Base-by-base conservation (phyloP, 2,888 invertebrate species). In the Cantharis lateralis region DNA sequence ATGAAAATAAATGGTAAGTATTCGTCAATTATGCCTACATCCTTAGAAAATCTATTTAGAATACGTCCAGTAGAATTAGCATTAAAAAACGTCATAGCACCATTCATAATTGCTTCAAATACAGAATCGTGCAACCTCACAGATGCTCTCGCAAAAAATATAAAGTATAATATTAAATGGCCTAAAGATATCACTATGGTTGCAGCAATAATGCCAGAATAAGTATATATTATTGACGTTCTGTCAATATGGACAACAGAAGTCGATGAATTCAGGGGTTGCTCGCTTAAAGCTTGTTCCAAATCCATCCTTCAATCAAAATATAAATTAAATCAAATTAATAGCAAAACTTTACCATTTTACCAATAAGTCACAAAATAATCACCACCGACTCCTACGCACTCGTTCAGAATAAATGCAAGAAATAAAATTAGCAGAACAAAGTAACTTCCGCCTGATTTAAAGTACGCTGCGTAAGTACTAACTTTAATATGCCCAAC, bases 331-430 rank as follows among this genome's bases (percentile, higher is more conserved):
- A 18, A 32, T 9, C 16, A 28, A n/a, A 32, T 48, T 13, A 11
- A 10, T 28, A 28, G 9, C 4, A 10, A 72, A 15, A 2, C 5
- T 13, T 48, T 28, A 32, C 2, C 1, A 13, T 66, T 13, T 76
- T 78, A 78, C 93, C 93, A 94, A 84, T 90, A 92, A 79, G 93
- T 91, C 72, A 95, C 89, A 90, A 92, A 95, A 83, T 91, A 94
- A 85, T 95, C 95, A 0, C 91, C 91, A 0, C 90, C 87, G 77
- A 92, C 94, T 1, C 91, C 93, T n/a, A 90, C 84, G 0, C 87
- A 84, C 81, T 94, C 93, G 0, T 93, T 90, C 13, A 91, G 13
- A 1, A 93, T 10, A 81, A 91, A 92, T 9, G 90, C 82, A 0
- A 89, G 76, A 1, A 90, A 79, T 68, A 92, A 83, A 0, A 89